phyloP scores from a whole-genome alignment of 2,888 invertebrate genomes.

The Limnephilus auricula region DNA sequence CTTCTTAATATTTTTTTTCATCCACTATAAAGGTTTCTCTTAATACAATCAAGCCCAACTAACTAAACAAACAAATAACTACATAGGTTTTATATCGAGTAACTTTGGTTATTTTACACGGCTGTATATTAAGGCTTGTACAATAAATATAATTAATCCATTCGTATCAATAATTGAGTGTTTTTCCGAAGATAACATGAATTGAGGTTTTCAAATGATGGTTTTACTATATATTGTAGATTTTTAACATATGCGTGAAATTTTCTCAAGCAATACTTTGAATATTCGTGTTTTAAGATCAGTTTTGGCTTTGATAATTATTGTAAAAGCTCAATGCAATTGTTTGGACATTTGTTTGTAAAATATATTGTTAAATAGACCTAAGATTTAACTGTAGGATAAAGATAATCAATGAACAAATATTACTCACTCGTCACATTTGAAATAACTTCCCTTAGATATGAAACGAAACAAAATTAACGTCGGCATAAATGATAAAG shows the following conservation, averaged over 20 bases:
- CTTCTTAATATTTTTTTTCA: constrained; percentile 96
- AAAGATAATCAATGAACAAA: constrained; percentile 11
- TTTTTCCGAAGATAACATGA: constrained; percentile 32
- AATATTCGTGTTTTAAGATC: constrained; percentile 45
- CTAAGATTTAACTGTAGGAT: not conserved
- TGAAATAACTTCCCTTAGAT: constrained; percentile 12
- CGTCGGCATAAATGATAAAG: not conserved
- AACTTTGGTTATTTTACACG: constrained; percentile 44
- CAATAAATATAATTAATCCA: constrained; percentile 27
- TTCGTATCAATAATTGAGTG: constrained; percentile 35
- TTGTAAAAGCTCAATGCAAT: constrained; percentile 53
- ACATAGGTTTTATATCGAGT: constrained; percentile 28
- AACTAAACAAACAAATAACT: not conserved
- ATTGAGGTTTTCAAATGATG: constrained; percentile 28
- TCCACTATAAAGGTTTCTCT: constrained; percentile 93
- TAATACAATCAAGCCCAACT: constrained; percentile 71
- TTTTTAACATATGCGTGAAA: constrained; percentile 47
- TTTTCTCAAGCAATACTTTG: constrained; percentile 57
- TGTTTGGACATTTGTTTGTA: constrained; percentile 46
- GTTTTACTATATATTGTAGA: constrained; percentile 33
- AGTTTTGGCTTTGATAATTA: constrained; percentile 45
- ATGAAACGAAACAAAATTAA: not conserved
- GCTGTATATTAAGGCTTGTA: constrained; percentile 43
- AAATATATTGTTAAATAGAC: constrained; percentile 42
- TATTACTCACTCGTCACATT: constrained; percentile 35